phyloP scores from a whole-genome alignment of 2,797 vertebrate species.

The Siniperca obscura region DNA sequence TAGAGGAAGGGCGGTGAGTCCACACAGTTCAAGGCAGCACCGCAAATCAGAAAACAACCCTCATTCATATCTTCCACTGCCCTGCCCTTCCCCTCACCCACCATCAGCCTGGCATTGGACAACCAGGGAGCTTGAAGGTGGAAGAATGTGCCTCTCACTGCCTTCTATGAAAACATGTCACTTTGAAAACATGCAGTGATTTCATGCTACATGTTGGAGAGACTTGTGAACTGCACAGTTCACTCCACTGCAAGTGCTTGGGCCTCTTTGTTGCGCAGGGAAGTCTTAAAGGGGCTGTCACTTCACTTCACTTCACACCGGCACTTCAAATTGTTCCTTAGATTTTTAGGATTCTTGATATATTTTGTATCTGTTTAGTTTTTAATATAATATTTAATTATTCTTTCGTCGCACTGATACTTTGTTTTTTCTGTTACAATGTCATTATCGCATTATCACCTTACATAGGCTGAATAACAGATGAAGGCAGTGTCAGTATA shows the following conservation, averaged over 20 bases:
- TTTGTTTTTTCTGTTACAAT: neutral
- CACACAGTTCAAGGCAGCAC: constrained; percentile 35
- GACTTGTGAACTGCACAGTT: constrained; percentile 39
- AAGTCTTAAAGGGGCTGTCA: neutral
- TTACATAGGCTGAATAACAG: neutral
- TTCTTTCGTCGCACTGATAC: neutral
- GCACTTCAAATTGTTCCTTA: neutral
- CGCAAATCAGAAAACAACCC: constrained; percentile 48
- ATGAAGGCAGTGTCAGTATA: neutral
- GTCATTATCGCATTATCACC: neutral
- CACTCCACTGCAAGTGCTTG: neutral
- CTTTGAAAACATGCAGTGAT: constrained; percentile 63
- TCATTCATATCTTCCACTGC: constrained; percentile 51
- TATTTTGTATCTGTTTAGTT: neutral
- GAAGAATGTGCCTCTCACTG: constrained; percentile 61
- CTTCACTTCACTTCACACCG: no score
- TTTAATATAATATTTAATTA: no score
- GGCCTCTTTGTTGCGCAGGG: neutral
- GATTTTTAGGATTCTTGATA: no score
- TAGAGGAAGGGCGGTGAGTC: constrained; percentile 47
- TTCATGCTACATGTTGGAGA: constrained; percentile 64
- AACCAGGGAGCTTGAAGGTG: constrained; percentile 30
- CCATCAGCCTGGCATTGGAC: constrained; percentile 28
- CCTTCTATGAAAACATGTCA: constrained; percentile 72
- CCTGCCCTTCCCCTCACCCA: constrained; percentile 25